phyloP scores from a whole-genome alignment of 2,888 invertebrate genomes.

The Micoletzkya japonica region DNA sequence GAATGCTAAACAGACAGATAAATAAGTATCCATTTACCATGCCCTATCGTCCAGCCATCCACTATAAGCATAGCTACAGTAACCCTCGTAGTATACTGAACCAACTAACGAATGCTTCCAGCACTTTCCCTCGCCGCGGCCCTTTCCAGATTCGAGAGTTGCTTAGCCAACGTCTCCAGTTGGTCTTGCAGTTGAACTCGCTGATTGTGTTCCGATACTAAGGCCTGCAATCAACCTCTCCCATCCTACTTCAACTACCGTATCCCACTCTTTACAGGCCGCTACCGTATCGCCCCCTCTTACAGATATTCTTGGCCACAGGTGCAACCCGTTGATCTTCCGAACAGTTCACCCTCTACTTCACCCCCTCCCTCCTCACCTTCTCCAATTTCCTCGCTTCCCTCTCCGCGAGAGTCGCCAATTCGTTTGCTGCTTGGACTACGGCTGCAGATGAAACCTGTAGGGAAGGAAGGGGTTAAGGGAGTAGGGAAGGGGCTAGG shows the following conservation, averaged over 20 bases:
- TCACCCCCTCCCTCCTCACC: slow-evolving; percentile 66
- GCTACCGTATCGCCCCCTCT: background rate
- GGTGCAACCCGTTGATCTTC: no score
- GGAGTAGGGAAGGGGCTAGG: background rate
- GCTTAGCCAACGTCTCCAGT: slow-evolving; percentile 93
- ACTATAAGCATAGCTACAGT: background rate
- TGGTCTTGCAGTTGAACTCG: slow-evolving; percentile 88
- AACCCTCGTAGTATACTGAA: no score
- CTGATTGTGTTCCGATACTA: slow-evolving; percentile 78
- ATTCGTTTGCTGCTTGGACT: slow-evolving; percentile 91
- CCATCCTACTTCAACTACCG: background rate
- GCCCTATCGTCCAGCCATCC: background rate
- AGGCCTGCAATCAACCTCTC: slow-evolving; percentile 1
- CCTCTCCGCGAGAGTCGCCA: slow-evolving; percentile 83
- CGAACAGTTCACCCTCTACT: background rate
- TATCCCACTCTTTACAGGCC: background rate
- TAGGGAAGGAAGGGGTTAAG: background rate
- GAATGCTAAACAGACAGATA: background rate
- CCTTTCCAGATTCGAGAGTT: slow-evolving; percentile 92
- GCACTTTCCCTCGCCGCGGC: slow-evolving; percentile 67
- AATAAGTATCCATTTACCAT: background rate
- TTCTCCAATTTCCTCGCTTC: slow-evolving; percentile 91
- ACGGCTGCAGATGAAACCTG: slow-evolving; percentile 72
- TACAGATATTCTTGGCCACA: no score
- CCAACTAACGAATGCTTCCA: slow-evolving; percentile 2